Evolutionary conservation across 2,888 invertebrate species (phyloP).

Genomic region (Pocota personata): DNA sequence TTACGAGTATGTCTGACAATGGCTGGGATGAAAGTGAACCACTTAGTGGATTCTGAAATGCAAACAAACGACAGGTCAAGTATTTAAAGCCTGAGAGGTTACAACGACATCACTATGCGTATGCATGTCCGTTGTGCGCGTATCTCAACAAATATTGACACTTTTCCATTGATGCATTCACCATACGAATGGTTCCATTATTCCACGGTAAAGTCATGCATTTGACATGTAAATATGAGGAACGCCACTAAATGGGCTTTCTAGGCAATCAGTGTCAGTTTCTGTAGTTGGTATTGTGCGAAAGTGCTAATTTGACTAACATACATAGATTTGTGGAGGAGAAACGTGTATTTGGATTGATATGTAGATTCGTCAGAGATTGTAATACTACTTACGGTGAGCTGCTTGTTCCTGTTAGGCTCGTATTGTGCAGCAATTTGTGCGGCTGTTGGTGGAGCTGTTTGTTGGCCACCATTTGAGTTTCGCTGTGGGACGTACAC

Average conservation of each 20-base stretch:
- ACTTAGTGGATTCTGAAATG: background rate
- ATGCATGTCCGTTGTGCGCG: background rate
- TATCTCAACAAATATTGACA: conserved; percentile 47
- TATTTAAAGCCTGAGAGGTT: background rate
- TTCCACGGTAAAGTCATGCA: background rate
- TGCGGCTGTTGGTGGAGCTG: conserved; percentile 78
- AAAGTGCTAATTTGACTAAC: conserved; percentile 44
- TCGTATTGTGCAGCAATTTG: conserved; percentile 82
- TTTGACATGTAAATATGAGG: conserved; percentile 48
- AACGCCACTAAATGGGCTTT: conserved; percentile 34
- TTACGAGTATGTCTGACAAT: background rate
- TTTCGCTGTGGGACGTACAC: conserved; percentile 78
- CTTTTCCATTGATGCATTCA: conserved; percentile 9
- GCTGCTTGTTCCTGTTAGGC: conserved; percentile 77
- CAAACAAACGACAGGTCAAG: conserved; percentile 17
- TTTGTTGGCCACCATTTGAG: conserved; percentile 77
- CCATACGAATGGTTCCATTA: background rate
- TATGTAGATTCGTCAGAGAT: background rate
- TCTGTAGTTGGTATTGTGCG: background rate
- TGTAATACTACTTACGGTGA: conserved; percentile 65
- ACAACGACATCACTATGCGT: background rate
- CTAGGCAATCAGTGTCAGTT: conserved; percentile 33
- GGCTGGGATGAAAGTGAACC: conserved; percentile 1
- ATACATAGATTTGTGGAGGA: conserved; percentile 1
- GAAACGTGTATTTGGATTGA: background rate